Evolutionary conservation across 1,140 invertebrate species (phyloP), one percentile per base, ranked within the genome.

Genomic region (Dolichoris vasculosae): DNA sequence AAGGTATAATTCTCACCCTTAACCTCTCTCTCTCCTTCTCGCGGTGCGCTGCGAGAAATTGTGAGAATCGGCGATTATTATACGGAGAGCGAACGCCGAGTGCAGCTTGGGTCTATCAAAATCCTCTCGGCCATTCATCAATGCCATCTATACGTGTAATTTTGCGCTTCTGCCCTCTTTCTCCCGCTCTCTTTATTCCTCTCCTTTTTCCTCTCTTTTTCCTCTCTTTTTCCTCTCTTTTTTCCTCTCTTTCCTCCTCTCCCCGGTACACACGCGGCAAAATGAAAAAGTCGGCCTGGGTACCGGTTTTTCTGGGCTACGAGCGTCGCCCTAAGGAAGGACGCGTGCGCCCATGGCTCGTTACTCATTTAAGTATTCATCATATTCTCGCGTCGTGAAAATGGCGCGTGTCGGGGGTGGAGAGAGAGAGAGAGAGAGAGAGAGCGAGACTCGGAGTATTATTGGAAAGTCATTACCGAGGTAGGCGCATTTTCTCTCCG

Each of bases 101-200:
- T 20, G 13, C 48, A 20, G 6, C 73, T 46, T 0, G 67, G 87
- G 83, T 90, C 89, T 90, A 91, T 91, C 90, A 90, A 90, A 91
- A 91, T 88, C 88, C 85, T 89, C 87, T 88, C 82, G 86, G 86
- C 89, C 87, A 90, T 91, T 90, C 88, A 90, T 91, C 90, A 91
- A 91, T 90, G 89, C 89, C 89, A 89, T 89, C 88, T 90, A 89
- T 90, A 90, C 89, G 88, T 91, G 89, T 91, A 91, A 91, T 91
- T 91, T 91, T 82, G 84, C 80, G 87, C 83, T 26, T n/a, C 59
- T 64, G 55, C 73, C 82, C 88, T 87, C 87, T 89, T 87, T 89
- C 88, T 85, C 81, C 78, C 73, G 46, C n/a, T 75, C 67, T 76
- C 71, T 51, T 32, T n/a, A 26, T 32, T 13, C 17, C 80, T 40